Base-by-base conservation (phyloP, 1,140 invertebrate genomes). In the Drosophila jambulina region DNA sequence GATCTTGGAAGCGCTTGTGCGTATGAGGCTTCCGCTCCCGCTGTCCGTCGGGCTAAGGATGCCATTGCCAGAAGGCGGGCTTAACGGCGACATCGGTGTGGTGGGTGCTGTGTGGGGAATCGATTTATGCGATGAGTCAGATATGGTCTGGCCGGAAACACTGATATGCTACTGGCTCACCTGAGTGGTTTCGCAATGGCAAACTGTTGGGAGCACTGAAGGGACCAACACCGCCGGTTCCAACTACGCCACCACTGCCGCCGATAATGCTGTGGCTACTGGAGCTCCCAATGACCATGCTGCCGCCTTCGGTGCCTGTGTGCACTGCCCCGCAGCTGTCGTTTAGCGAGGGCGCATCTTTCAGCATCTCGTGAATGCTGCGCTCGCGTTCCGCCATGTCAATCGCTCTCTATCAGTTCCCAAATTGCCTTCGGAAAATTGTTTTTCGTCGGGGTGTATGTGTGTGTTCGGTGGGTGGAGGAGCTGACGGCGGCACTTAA, bases 331-430 rank as follows among this genome's bases (percentile, higher is more conserved):
- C 95, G 82, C 95, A 96, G 70, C 95, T 96, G 75, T 97, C 96
- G 79, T 97, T 96, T 74, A 97, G 94, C 7, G 96, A 95, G 23
- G 97, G 96, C 29, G 96, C 96, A 91, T 97, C 97, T 91, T 97
- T 97, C 46, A 98, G 93, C 96, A 97, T 97, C 93, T 97, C 97
- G 87, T 97, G 96, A 90, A 97, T 96, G 93, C 97, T 97, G 59
- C 95, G 94, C 88, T 97, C 96, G 23, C 85, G 85, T 60, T 88
- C 85, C 45, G 85, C 78, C 85, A 90, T 90, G 17, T 38, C 15
- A 48, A 71, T 59, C 23, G n/a, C n/a, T 36, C 23, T 38, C 4
- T 49, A 42, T 71, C 27, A 17, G 42, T 4, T n/a, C 0, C 42
- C 27, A 45, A 72, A 72, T 72, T 72, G 45, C 36, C 29, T 43